These are phyloP conservation scores for Penaeus chinensis DNA, from an alignment of 1,140 invertebrate species.

Conservation along the genomic window DNA sequence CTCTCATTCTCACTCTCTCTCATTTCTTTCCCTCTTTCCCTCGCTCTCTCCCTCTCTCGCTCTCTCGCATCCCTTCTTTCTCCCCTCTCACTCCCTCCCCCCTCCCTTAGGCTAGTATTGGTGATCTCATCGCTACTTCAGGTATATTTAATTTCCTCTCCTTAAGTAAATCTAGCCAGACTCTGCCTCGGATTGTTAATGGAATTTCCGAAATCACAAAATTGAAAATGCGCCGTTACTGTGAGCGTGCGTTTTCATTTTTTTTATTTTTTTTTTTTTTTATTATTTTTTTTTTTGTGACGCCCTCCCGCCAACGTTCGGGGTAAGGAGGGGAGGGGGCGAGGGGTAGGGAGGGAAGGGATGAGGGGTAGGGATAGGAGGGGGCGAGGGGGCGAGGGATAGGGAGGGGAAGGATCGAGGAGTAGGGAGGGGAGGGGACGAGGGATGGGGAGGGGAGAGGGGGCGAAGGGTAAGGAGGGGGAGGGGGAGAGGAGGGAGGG, in stretches of 20 bases:
- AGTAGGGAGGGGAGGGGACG: no score
- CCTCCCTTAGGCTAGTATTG: slow-evolving; percentile 39
- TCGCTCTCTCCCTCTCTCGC: background rate
- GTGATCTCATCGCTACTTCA: slow-evolving; percentile 55
- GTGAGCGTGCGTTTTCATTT: slow-evolving; percentile 35
- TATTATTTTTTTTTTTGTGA: no score
- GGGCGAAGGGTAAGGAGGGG: no score
- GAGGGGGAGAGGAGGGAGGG: background rate
- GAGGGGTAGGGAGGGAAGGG: no score
- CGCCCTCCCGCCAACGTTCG: no score
- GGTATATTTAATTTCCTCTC: slow-evolving; percentile 62
- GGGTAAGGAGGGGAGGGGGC: background rate
- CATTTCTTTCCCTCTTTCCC: background rate
- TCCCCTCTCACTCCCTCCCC: slow-evolving; percentile 11
- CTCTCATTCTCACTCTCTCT: background rate
- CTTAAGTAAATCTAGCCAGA: slow-evolving; percentile 61
- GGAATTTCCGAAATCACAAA: slow-evolving; percentile 58
- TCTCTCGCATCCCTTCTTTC: background rate
- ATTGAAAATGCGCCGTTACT: slow-evolving; percentile 49
- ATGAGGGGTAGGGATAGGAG: no score
- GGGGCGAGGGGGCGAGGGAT: background rate
- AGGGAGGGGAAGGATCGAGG: background rate
- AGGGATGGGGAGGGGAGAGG: no score
- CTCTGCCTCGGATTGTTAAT: slow-evolving; percentile 57
- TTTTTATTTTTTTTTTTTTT: no score